These are phyloP conservation scores for Callimorpha dominula DNA, from an alignment of 2,888 invertebrate genomes.

Conservation along the genomic window DNA sequence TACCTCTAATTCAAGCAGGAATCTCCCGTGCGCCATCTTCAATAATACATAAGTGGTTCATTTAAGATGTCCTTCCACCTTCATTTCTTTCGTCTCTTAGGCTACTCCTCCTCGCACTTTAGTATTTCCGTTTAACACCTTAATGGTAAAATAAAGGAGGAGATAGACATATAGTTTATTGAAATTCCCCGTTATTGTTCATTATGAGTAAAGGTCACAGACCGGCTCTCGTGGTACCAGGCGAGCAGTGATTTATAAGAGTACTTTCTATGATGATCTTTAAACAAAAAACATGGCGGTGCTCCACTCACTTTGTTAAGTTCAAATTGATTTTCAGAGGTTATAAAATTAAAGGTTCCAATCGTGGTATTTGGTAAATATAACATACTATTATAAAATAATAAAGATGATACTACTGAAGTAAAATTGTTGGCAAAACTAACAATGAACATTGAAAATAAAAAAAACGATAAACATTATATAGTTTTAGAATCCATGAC, in stretches of 20 bases:
- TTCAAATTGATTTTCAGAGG: slow-evolving; percentile 8
- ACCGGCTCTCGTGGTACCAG: slow-evolving; percentile 21
- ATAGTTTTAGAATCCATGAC: too few species aligned
- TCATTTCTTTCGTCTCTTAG: not conserved
- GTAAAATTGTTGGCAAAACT: too few species aligned
- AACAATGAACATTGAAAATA: too few species aligned
- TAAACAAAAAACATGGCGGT: slow-evolving; percentile 8
- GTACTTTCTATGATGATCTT: slow-evolving; percentile 15
- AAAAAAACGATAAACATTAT: too few species aligned
- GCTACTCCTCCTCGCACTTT: too few species aligned
- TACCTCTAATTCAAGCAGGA: not conserved
- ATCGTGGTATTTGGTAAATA: not conserved
- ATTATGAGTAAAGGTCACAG: slow-evolving; percentile 19
- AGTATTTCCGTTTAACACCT: too few species aligned
- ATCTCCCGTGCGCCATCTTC: not conserved
- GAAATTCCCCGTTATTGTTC: slow-evolving; percentile 1
- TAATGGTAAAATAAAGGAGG: too few species aligned
- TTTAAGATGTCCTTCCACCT: not conserved
- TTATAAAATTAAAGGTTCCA: not conserved
- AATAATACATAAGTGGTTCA: too few species aligned
- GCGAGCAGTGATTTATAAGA: slow-evolving; percentile 10
- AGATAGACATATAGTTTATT: not conserved
- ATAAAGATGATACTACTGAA: too few species aligned
- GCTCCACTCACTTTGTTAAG: slow-evolving; percentile 6
- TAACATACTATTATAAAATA: too few species aligned